These are phyloP conservation scores for Okamejei kenojei DNA, from an alignment of 2,797 vertebrate species.

Conservation along the genomic window DNA sequence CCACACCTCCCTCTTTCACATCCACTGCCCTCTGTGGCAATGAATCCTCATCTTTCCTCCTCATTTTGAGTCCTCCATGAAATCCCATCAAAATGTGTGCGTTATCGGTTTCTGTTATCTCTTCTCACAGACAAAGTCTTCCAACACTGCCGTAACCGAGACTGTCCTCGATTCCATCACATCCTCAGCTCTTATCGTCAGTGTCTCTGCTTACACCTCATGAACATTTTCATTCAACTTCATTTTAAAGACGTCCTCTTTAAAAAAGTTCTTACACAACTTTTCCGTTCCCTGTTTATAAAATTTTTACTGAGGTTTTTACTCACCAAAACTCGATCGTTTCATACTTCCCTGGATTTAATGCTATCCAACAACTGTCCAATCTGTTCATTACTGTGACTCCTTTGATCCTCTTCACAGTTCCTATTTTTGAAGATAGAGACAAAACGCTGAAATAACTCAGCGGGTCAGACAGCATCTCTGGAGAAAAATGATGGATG, in stretches of 20 bases:
- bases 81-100: no score
- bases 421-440: no score
- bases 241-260: not conserved
- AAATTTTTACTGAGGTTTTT: not conserved
- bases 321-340: not conserved
- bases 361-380: not conserved
- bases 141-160: not conserved
- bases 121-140: not conserved
- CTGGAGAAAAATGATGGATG: no score
- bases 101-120: not conserved
- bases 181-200: not conserved
- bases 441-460: no score
- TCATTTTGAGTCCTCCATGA: not conserved
- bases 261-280: not conserved
- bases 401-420: not conserved
- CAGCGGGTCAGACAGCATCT: no score
- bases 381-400: not conserved
- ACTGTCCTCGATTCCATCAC: not conserved
- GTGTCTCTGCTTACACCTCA: not conserved
- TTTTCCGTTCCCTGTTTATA: not conserved
- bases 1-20: no score
- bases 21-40: no score
- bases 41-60: no score
- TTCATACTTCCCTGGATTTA: not conserved
- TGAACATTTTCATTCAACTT: no score